A percentile compares a stretch with the other conserved stretches of the same genome.
Evolutionary conservation across 2,888 invertebrate genomes (phyloP).

Genomic region (Aporophyla nigra): DNA sequence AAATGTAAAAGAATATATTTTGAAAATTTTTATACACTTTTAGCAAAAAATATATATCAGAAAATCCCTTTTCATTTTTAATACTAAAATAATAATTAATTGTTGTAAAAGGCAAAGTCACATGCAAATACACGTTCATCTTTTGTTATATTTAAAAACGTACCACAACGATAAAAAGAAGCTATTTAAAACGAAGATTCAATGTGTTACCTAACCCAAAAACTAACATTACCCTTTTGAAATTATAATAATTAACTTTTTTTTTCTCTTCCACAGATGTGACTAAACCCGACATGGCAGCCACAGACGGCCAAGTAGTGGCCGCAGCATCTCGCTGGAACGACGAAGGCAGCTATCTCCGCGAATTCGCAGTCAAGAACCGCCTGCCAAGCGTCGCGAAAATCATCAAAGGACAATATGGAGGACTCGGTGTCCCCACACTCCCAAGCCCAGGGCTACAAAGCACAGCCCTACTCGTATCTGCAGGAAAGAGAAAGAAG

Average conservation of each 20-base stretch:
- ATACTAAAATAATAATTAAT: neutral
- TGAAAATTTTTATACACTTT: too few relatives aligned
- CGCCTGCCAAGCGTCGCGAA: slow-evolving; percentile 96
- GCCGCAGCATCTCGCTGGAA: slow-evolving; percentile 95
- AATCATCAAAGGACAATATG: slow-evolving; percentile 98
- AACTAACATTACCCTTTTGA: neutral
- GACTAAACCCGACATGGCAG: slow-evolving; percentile 93
- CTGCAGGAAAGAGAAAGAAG: slow-evolving; percentile 96
- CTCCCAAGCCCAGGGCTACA: slow-evolving; percentile 96
- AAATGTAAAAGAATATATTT: neutral
- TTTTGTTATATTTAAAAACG: neutral
- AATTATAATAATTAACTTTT: slow-evolving; percentile 13
- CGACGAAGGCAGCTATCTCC: slow-evolving; percentile 94
- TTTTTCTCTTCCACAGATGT: slow-evolving; percentile 88
- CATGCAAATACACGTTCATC: neutral
- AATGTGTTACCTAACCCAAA: neutral
- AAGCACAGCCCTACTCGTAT: slow-evolving; percentile 96
- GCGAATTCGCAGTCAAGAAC: slow-evolving; percentile 94
- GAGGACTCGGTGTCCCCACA: slow-evolving; percentile 96
- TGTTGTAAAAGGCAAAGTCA: neutral
- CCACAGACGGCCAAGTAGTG: slow-evolving; percentile 97
- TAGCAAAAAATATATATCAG: too few relatives aligned
- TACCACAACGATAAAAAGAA: neutral
- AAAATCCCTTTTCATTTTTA: neutral
- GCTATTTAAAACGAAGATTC: neutral